Evolutionary conservation across 1,140 invertebrate species (phyloP).

Genomic region (Dolichoris vasculosae): DNA sequence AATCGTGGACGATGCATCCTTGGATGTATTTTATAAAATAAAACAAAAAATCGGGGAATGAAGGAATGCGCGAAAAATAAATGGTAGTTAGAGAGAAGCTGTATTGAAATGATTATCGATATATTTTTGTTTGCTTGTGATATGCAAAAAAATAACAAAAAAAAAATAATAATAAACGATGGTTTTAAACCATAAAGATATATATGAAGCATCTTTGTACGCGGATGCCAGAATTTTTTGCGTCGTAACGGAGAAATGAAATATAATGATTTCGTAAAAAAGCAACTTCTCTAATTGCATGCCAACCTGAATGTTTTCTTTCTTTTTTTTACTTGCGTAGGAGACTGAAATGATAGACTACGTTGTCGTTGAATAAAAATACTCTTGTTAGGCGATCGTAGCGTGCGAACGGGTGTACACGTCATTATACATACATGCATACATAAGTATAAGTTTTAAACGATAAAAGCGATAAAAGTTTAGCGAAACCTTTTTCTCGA

Average conservation of each 20-base stretch:
- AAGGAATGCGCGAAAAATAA: constrained; percentile 16
- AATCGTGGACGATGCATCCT: constrained; percentile 39
- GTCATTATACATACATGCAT: constrained; percentile 17
- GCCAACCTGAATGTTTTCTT: constrained; percentile 42
- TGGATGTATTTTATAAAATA: constrained; percentile 54
- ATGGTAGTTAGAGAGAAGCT: constrained; percentile 49
- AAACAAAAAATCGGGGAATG: constrained; percentile 51
- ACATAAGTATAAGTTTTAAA: constrained; percentile 42
- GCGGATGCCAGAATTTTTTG: constrained; percentile 35
- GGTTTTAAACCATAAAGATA: constrained; percentile 59
- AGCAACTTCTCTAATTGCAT: constrained; percentile 47
- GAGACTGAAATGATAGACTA: constrained; percentile 49
- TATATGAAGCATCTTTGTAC: constrained; percentile 32
- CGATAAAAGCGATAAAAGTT: constrained; percentile 42
- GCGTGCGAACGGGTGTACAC: constrained; percentile 23
- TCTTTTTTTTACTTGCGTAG: constrained; percentile 37
- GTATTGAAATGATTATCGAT: constrained; percentile 48
- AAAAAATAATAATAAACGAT: constrained; percentile 10
- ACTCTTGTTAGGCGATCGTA: constrained; percentile 47
- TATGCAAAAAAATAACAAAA: constrained; percentile 45
- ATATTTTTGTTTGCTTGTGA: constrained; percentile 55
- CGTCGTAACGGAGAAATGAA: background rate
- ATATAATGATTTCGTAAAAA: constrained; percentile 36
- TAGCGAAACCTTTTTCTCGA: constrained; percentile 27
- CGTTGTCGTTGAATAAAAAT: constrained; percentile 49